These are phyloP conservation scores for Dasypogon diadema DNA, from an alignment of 2,888 invertebrate genomes.

Conservation along the genomic window DNA sequence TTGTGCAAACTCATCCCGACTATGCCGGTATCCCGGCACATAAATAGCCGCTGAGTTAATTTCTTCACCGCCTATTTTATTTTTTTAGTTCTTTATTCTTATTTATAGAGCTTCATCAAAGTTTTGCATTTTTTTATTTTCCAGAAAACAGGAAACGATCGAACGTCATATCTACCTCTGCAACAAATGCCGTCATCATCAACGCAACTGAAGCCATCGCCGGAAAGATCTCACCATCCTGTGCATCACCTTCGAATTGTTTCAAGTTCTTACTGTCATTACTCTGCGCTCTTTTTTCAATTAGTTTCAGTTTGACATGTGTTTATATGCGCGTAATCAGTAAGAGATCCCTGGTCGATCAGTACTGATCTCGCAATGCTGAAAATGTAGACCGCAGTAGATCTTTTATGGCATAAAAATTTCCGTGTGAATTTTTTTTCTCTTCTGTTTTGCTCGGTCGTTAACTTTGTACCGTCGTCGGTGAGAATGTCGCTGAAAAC, in stretches of 20 bases:
- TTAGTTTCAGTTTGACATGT: constrained; percentile 37
- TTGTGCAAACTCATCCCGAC: constrained; percentile 24
- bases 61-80: constrained; percentile 1
- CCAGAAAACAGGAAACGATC: constrained; percentile 47
- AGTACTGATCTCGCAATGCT: constrained; percentile 34
- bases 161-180: constrained; percentile 42
- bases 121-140: constrained; percentile 17
- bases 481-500: constrained; percentile 55
- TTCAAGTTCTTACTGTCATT: constrained; percentile 27
- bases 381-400: constrained; percentile 43
- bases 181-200: constrained; percentile 39
- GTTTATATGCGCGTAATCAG: constrained; percentile 37
- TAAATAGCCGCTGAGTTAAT: constrained; percentile 50
- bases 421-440: constrained; percentile 29
- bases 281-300: constrained; percentile 23
- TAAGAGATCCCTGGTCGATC: constrained; percentile 26
- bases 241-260: constrained; percentile 43
- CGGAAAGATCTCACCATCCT: constrained; percentile 20
- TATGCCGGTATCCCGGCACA: constrained; percentile 6
- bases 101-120: constrained; percentile 36
- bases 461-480: constrained; percentile 18
- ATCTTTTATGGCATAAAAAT: constrained; percentile 38
- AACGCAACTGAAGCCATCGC: not conserved
- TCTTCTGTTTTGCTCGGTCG: constrained; percentile 1
- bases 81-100: constrained; percentile 39